Evolutionary conservation across 2,888 invertebrate species (phyloP), one percentile per base, ranked within the genome.

Genomic region (Macrosoma leucophasiata): DNA sequence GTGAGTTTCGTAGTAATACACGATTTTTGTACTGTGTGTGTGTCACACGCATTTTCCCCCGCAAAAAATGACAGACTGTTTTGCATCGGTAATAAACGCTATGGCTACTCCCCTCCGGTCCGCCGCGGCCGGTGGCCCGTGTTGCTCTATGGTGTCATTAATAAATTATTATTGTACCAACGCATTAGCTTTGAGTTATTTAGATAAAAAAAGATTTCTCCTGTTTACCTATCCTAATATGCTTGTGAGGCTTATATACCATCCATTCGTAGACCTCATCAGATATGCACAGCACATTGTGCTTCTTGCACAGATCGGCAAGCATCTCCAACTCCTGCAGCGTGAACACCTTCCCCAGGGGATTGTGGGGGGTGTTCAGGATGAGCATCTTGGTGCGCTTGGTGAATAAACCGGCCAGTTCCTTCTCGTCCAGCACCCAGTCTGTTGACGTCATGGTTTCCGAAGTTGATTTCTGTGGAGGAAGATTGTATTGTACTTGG

Each of bases 221-320:
- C n/a, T n/a, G n/a, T 70, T 77, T 67, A 94, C 97, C 97, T 39
- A 98, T 98, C 65, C 97, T 88, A 39, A 97, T 89, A 71, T 98
- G 95, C 55, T 93, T 85, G 14, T 89, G 85, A 0, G 92, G 92
- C 58, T 92, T 89, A 58, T 91, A 97, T 7, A 95, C 93, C 67
- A 99, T 88, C 96, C 97, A 98, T 71, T 99, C 98, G 54, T 99
- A 99, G 0, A 99, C 99, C 73, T 99, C 99, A 73, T 99, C 99
- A 1, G 97, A 91, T 11, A 99, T 76, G 36, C 96, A 97, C 5
- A 99, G 77, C 3, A 94, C 92, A 66, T 99, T 92, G 87, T 95
- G 92, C 61, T 97, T 95, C 63, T 92, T 93, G 68, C 97, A 98
- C 36, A 99, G 77, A 47, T 91, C 86, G 0, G 97, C 97, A 48